Conservation (phyloP, 1,140 invertebrate species). For the Drosophila asahinai region DNA sequence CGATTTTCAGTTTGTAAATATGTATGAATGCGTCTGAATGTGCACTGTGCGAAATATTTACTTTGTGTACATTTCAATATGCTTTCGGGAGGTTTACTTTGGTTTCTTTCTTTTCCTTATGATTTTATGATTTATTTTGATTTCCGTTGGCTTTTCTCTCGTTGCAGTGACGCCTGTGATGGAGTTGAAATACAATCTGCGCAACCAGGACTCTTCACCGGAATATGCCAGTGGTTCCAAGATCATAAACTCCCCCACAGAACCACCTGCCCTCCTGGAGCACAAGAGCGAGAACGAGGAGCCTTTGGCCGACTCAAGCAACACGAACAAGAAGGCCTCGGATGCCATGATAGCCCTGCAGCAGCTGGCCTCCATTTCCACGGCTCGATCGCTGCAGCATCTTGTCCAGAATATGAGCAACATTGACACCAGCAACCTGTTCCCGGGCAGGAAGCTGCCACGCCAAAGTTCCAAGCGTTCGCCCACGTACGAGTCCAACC, state of each 20-base stretch:
- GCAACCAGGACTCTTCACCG: constrained; percentile 30
- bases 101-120: constrained; percentile 3
- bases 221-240: constrained; percentile 51
- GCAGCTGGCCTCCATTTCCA: constrained; percentile 81
- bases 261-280: not conserved
- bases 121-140: constrained; percentile 68
- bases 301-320: constrained; percentile 20
- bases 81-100: constrained; percentile 20
- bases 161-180: constrained; percentile 44
- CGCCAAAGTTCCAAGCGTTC: constrained; percentile 65
- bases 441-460: constrained; percentile 61
- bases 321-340: constrained; percentile 47
- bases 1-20: constrained; percentile 28
- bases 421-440: constrained; percentile 61
- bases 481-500: constrained; percentile 77
- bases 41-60: not conserved
- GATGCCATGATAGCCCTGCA: constrained; percentile 76
- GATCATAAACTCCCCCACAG: not conserved
- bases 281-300: constrained; percentile 65
- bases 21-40: constrained; percentile 34
- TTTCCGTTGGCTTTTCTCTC: constrained; percentile 51
- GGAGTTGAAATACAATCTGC: constrained; percentile 55
- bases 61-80: constrained; percentile 26
- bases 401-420: constrained; percentile 67
- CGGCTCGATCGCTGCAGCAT: constrained; percentile 71